Evolutionary conservation across 2,888 invertebrate genomes (phyloP).

Genomic region (Microctonus brassicae): DNA sequence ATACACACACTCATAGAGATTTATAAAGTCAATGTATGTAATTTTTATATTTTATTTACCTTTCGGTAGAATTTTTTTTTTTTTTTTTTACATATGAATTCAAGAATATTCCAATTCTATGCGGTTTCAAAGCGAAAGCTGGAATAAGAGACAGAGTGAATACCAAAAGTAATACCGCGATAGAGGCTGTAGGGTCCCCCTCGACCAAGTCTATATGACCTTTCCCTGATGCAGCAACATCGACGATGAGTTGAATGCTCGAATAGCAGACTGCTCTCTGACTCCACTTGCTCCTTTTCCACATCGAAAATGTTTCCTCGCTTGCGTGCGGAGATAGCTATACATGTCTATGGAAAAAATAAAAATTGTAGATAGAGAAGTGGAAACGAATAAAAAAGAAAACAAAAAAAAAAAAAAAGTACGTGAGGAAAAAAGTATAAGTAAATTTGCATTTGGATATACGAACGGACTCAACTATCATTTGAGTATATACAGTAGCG

Average conservation of each 20-base stretch:
- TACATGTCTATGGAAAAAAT: slow-evolving; percentile 30
- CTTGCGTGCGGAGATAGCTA: slow-evolving; percentile 9
- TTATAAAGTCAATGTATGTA: neutral
- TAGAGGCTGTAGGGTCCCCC: slow-evolving; percentile 9
- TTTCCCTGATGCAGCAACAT: slow-evolving; percentile 37
- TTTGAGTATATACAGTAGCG: slow-evolving; percentile 2
- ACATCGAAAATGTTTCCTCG: slow-evolving; percentile 29
- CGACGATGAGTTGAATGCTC: slow-evolving; percentile 39
- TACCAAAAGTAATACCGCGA: too few species aligned
- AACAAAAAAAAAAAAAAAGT: slow-evolving; percentile 27
- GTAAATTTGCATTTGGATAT: slow-evolving; percentile 52
- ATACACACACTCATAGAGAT: too few species aligned
- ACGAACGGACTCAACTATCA: slow-evolving; percentile 42
- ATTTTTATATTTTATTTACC: neutral
- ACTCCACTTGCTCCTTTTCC: slow-evolving; percentile 29
- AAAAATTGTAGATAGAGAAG: slow-evolving; percentile 15
- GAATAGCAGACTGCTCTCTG: slow-evolving; percentile 32
- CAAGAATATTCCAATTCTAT: slow-evolving; percentile 42
- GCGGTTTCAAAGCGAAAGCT: neutral
- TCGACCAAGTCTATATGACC: slow-evolving; percentile 29
- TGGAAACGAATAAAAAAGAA: neutral
- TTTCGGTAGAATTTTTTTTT: neutral
- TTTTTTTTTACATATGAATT: slow-evolving; percentile 25
- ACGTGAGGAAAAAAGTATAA: slow-evolving; percentile 41
- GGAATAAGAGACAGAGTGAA: too few species aligned